Percentiles rank a stretch among this genome's conserved stretches.
Evolutionary conservation across 1,140 invertebrate species (phyloP).

Genomic region (Phenacoccus solenopsis): DNA sequence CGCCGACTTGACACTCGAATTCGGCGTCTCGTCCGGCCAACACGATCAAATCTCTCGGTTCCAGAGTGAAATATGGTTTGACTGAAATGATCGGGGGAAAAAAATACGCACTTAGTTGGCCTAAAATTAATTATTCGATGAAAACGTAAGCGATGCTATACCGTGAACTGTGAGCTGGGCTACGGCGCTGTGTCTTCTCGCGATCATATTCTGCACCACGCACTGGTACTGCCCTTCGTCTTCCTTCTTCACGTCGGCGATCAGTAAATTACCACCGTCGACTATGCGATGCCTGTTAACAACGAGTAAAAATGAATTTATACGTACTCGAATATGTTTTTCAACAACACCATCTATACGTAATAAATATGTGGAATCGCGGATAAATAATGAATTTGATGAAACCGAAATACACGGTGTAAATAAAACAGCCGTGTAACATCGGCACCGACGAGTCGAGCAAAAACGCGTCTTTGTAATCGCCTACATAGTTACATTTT

Average conservation of each 20-base stretch:
- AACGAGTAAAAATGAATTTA: too few species aligned
- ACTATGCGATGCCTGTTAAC: slow-evolving; percentile 64
- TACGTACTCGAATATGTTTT: too few species aligned
- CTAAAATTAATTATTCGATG: too few species aligned
- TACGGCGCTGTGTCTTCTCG: slow-evolving; percentile 56
- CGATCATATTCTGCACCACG: slow-evolving; percentile 72
- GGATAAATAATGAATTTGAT: too few species aligned
- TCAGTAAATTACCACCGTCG: slow-evolving; percentile 69
- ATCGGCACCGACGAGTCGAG: too few species aligned
- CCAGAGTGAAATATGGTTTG: slow-evolving; percentile 74
- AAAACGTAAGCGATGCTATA: too few species aligned
- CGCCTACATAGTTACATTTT: too few species aligned
- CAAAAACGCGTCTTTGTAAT: too few species aligned
- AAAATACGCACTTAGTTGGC: slow-evolving; percentile 42
- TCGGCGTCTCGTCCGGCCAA: slow-evolving; percentile 64
- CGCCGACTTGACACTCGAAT: slow-evolving; percentile 79
- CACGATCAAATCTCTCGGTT: slow-evolving; percentile 71
- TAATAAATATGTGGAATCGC: too few species aligned
- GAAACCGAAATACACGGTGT: too few species aligned
- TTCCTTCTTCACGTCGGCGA: slow-evolving; percentile 61
- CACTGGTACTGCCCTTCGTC: slow-evolving; percentile 80
- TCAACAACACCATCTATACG: too few species aligned
- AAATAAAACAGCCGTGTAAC: too few species aligned
- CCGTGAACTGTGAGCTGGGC: slow-evolving; percentile 71
- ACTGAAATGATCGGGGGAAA: slow-evolving; percentile 42